phyloP scores from a whole-genome alignment of 2,113 vertebrate genomes.

The Origma solitaria region DNA sequence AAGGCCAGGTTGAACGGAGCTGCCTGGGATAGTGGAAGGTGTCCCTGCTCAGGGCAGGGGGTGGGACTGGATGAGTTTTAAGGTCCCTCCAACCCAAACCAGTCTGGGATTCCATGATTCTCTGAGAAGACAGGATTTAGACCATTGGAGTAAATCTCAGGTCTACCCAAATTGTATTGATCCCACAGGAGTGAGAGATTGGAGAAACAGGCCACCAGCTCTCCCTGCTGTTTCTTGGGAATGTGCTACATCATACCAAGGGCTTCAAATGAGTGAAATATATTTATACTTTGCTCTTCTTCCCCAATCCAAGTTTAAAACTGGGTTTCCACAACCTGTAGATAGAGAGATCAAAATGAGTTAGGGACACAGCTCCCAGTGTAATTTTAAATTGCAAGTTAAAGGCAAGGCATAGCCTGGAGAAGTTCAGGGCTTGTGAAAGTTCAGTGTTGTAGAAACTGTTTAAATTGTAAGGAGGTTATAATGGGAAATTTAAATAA shows the following conservation, averaged over 20 bases:
- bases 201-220: not conserved
- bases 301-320: not conserved
- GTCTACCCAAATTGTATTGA: not conserved
- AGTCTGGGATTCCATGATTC: not conserved
- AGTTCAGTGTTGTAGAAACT: not conserved
- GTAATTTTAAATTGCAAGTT: not conserved
- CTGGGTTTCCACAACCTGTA: not conserved
- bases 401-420: not conserved
- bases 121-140: not conserved
- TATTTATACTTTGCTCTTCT: not conserved
- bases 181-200: not conserved
- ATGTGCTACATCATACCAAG: not conserved
- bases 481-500: not conserved
- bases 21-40: rapidly evolving
- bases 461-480: not conserved
- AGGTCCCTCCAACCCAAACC: not conserved
- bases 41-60: not conserved
- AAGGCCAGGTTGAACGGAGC: rapidly evolving
- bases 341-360: not conserved
- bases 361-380: not conserved
- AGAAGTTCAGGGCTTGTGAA: not conserved
- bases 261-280: not conserved
- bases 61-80: not conserved
- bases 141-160: not conserved
- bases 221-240: not conserved